Evolutionary conservation across 2,888 invertebrate genomes (phyloP), one percentile per base, ranked within the genome.

Genomic region (Eumacrocentrus americanus): DNA sequence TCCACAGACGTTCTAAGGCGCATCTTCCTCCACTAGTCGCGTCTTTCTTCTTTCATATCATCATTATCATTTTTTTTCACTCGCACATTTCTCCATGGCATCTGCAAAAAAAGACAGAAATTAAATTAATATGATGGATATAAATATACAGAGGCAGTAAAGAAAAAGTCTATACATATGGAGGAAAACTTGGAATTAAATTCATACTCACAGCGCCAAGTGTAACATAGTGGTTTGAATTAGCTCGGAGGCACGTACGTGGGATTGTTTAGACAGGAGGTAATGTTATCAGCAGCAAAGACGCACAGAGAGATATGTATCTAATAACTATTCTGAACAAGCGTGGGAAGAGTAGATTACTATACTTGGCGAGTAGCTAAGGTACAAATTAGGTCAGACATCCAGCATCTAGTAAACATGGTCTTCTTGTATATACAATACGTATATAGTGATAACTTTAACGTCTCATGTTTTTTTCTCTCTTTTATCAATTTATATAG

Each of bases 151-250:
- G n/a, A n/a, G n/a, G n/a, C n/a, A n/a, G n/a, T n/a, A n/a, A n/a
- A n/a, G n/a, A n/a, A n/a, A n/a, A n/a, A n/a, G n/a, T n/a, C n/a
- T n/a, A n/a, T n/a, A n/a, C n/a, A n/a, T n/a, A n/a, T n/a, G 40
- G 59, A 47, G 34, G 55, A 29, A 61, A 65, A 61, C 46, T 65
- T 63, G 22, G 61, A 65, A 65, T 61, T 53, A 46, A 56, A 65
- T 65, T 65, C 61, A 65, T 65, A n/a, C n/a, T 65, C 53, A 58
- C 61, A 47, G 34, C 12, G 58, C 53, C 58, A 55, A 54, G 46
- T 25, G 12, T 54, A 58, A 58, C 44, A 61, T 50, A 34, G 38
- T 53, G 38, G 29, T 46, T 25, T 46, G 23, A 44, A 44, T 44
- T 20, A 44, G 44, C 22, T 22, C n/a, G 22, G 11, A 44, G n/a